Conservation (phyloP, 2,888 invertebrate species). For the Cephalotes varians region DNA sequence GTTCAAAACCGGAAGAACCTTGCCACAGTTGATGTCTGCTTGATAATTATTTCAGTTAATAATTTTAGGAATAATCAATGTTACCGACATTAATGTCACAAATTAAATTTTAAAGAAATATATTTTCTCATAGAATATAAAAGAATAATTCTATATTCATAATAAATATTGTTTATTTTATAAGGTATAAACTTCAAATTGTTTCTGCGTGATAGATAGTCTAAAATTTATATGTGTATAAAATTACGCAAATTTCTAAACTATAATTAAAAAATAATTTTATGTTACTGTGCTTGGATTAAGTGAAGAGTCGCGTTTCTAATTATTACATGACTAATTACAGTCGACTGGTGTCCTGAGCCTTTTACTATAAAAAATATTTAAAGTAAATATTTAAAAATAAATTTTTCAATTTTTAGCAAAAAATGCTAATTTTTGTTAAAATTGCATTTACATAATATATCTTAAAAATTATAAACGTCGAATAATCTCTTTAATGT, state of each 20-base stretch:
- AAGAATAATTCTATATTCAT: background rate
- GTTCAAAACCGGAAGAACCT: constrained; percentile 92
- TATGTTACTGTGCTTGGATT: background rate
- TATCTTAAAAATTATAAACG: background rate
- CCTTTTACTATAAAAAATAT: no score
- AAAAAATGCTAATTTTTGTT: background rate
- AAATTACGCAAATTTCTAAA: background rate
- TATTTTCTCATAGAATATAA: background rate
- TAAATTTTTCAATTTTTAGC: background rate
- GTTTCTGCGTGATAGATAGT: background rate
- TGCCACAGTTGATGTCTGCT: constrained; percentile 95
- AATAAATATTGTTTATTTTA: background rate
- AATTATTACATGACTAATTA: background rate
- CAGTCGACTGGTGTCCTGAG: constrained; percentile 94
- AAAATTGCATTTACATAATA: background rate
- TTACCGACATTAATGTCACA: background rate
- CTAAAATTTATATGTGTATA: background rate
- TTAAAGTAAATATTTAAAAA: no score
- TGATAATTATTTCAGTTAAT: constrained; percentile 36
- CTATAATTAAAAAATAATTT: constrained; percentile 23
- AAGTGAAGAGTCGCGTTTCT: background rate
- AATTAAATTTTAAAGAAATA: background rate
- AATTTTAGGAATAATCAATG: background rate
- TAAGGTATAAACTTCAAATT: background rate
- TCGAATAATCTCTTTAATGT: background rate